Evolutionary conservation across 2,797 vertebrate species (phyloP).

Genomic region (Pelochelys cantorii): DNA sequence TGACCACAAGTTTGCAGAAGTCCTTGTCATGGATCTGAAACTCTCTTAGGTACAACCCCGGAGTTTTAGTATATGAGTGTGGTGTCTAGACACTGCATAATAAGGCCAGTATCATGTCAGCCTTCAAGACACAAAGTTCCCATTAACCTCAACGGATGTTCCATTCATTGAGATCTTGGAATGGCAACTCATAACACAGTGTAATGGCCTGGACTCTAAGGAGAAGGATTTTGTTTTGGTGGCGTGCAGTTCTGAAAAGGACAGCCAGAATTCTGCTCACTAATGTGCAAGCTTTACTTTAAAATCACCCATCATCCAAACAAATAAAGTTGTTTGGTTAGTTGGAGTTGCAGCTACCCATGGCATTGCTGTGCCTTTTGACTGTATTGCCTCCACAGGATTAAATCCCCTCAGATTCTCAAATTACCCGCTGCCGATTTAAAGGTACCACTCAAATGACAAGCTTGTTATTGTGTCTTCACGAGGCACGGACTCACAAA

Average conservation of each 20-base stretch:
- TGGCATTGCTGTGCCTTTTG: not conserved
- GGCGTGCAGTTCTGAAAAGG: not conserved
- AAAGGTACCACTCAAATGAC: not conserved
- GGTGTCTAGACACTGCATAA: not conserved
- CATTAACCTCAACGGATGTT: not conserved
- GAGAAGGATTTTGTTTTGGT: not conserved
- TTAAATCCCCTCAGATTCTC: not conserved
- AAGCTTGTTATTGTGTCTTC: not conserved
- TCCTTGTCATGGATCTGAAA: not conserved
- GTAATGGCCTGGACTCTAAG: not conserved
- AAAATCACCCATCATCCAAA: not conserved
- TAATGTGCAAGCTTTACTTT: not conserved
- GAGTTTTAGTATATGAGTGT: not conserved
- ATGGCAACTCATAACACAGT: not conserved
- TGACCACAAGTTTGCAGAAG: not conserved
- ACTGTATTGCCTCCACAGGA: not conserved
- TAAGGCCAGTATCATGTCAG: not conserved
- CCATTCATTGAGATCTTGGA: constrained; percentile 11
- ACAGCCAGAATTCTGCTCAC: not conserved
- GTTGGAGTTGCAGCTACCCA: not conserved
- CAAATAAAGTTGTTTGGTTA: constrained; percentile 1
- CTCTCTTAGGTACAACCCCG: not conserved
- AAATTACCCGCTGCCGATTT: not conserved
- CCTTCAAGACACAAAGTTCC: not conserved
- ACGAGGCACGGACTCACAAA: not conserved